Evolutionary conservation across 2,797 vertebrate species (phyloP).

Genomic region (Gallirallus australis): DNA sequence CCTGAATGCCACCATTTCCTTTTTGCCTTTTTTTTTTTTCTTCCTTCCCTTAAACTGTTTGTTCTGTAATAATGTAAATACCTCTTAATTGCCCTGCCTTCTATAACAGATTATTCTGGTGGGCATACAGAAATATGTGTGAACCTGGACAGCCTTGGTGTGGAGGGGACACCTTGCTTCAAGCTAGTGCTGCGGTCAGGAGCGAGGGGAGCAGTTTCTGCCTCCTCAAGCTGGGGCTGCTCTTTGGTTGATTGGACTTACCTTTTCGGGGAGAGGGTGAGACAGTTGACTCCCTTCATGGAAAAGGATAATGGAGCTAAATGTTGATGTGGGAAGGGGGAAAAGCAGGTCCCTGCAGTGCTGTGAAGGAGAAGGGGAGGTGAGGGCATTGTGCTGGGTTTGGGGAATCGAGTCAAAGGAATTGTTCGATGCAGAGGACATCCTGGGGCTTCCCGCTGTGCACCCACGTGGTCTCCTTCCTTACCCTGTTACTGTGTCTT

Average conservation of each 20-base stretch:
- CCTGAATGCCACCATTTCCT: background rate
- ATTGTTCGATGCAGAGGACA: background rate
- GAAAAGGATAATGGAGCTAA: background rate
- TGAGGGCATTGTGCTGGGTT: background rate
- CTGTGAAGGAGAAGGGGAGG: background rate
- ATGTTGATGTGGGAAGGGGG: background rate
- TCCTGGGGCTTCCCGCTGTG: background rate
- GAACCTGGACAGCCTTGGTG: background rate
- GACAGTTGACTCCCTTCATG: background rate
- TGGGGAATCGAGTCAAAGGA: background rate
- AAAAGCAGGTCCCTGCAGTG: background rate
- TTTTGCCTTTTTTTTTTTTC: background rate
- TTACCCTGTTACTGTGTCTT: background rate
- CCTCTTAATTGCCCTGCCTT: background rate
- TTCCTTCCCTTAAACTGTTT: background rate
- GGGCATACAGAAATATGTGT: background rate
- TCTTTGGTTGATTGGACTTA: background rate
- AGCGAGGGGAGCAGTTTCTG: background rate
- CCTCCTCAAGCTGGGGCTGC: background rate
- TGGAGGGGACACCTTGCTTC: background rate
- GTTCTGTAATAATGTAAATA: background rate
- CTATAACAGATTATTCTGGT: background rate
- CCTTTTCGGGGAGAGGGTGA: background rate
- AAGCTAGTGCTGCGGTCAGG: background rate
- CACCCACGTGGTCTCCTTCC: background rate